phyloP scores from a whole-genome alignment of 2,797 vertebrate genomes.

The Neostethus bicornis region DNA sequence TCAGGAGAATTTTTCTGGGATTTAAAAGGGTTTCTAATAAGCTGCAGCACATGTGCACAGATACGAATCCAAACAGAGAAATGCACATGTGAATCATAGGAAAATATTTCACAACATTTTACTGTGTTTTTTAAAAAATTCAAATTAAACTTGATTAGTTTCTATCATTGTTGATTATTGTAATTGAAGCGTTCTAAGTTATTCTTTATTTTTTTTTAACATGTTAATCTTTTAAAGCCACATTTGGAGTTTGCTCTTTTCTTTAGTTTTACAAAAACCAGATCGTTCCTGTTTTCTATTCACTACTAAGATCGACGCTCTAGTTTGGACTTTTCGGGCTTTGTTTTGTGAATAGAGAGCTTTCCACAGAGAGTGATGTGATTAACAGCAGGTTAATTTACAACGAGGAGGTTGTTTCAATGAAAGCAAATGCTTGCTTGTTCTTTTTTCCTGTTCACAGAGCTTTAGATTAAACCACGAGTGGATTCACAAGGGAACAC shows the following conservation, averaged over 20 bases:
- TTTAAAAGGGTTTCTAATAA: not conserved
- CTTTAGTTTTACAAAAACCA: too few species aligned
- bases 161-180: too few species aligned
- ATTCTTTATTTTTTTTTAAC: too few species aligned
- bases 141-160: too few species aligned
- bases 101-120: not conserved
- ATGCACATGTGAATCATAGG: not conserved
- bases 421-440: not conserved
- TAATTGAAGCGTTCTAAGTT: too few species aligned
- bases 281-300: not conserved
- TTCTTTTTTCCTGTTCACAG: not conserved
- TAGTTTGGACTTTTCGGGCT: not conserved
- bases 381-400: not conserved
- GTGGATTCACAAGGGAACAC: not conserved
- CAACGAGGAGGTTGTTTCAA: not conserved
- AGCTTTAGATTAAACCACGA: not conserved
- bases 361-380: not conserved
- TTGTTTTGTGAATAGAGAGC: not conserved
- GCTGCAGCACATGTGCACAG: not conserved
- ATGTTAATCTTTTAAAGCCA: too few species aligned
- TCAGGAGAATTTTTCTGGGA: not conserved
- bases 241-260: too few species aligned
- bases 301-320: not conserved
- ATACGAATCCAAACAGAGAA: not conserved
- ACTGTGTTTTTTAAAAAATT: not conserved